Conservation (phyloP, 2,113 vertebrate species). For the Pardalotus punctatus region DNA sequence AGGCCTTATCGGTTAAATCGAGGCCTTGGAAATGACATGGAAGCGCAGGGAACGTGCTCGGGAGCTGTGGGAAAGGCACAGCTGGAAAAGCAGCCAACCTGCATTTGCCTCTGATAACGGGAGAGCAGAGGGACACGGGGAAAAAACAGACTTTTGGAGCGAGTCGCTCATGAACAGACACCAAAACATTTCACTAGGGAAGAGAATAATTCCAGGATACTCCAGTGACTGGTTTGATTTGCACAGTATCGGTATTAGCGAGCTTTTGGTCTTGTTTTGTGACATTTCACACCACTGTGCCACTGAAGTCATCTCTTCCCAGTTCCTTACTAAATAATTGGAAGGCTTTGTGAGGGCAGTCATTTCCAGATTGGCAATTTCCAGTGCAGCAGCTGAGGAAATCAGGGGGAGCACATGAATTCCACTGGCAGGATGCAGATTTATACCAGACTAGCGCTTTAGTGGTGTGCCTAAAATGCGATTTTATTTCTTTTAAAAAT, state of each 20-base stretch:
- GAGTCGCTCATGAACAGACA: neutral
- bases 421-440: neutral
- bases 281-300: neutral
- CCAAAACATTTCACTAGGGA: neutral
- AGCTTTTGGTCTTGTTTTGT: neutral
- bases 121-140: neutral
- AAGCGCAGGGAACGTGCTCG: neutral
- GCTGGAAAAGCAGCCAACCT: slow-evolving; percentile 51
- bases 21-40: slow-evolving; percentile 72
- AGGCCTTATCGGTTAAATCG: slow-evolving; percentile 70
- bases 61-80: slow-evolving; percentile 71
- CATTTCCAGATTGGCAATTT: neutral
- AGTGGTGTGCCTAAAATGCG: neutral
- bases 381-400: neutral
- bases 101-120: neutral
- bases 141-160: neutral
- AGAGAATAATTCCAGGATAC: neutral
- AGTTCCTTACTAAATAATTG: neutral
- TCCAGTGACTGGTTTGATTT: neutral
- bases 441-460: neutral
- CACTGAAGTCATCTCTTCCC: neutral
- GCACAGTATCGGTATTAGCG: neutral
- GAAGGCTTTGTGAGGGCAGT: neutral
- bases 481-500: neutral
- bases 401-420: neutral